Evolutionary conservation across 2,113 vertebrate species (phyloP).

Genomic region (Sigmodon hispidus): DNA sequence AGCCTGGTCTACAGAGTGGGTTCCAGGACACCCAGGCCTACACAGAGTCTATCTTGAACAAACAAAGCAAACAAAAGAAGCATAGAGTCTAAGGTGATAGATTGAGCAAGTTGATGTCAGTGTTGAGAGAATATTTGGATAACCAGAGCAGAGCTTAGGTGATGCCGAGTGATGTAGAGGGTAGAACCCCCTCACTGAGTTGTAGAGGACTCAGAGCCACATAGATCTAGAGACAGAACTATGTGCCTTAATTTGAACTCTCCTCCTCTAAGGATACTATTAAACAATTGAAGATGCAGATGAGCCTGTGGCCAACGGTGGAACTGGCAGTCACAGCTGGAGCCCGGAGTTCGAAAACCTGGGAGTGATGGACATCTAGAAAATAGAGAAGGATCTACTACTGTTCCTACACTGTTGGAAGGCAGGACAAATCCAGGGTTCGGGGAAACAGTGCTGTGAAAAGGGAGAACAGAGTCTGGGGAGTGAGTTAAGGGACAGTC

Average conservation of each 20-base stretch:
- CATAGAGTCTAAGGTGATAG: rapidly evolving
- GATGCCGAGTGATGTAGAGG: rapidly evolving
- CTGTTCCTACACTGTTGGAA: background rate
- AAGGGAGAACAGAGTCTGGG: background rate
- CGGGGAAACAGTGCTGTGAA: background rate
- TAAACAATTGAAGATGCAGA: background rate
- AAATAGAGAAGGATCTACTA: too few species aligned
- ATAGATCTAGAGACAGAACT: background rate
- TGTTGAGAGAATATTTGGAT: background rate
- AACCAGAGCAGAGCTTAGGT: background rate
- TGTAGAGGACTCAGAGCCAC: background rate
- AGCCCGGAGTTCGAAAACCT: background rate
- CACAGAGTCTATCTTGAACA: background rate
- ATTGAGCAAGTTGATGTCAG: background rate
- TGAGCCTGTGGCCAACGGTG: background rate
- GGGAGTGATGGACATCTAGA: background rate
- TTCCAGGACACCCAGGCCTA: background rate
- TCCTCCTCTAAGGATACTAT: background rate
- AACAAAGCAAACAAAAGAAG: background rate
- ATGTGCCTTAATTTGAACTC: background rate
- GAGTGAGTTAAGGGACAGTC: too few species aligned
- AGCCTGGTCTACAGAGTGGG: background rate
- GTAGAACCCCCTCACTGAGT: background rate
- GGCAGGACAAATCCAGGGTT: background rate
- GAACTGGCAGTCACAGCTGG: background rate